Evolutionary conservation across 92 coral and sea anemone genomes (phyloP).

Genomic region (Bergia puertoricense): DNA sequence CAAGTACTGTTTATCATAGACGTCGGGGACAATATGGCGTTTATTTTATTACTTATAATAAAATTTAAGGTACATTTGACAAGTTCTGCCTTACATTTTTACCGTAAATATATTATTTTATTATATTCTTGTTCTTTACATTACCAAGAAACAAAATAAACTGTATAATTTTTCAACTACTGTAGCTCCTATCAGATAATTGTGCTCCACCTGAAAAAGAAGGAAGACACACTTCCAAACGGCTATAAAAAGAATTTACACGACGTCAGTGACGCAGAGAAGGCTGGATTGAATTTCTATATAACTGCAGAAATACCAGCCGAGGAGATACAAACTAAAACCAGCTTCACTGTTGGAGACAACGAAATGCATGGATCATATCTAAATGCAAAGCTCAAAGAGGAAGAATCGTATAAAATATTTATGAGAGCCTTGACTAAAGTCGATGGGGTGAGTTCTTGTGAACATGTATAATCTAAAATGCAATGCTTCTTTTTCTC

Average conservation of each 20-base stretch:
- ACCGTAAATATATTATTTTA: too few relatives aligned
- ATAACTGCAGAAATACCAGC: not conserved
- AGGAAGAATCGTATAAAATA: not conserved
- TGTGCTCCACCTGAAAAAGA: not conserved
- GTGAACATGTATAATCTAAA: too few relatives aligned
- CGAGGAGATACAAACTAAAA: not conserved
- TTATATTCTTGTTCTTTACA: not conserved
- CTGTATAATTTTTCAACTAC: not conserved
- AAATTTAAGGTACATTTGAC: too few relatives aligned
- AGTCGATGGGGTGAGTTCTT: not conserved
- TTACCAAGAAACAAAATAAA: too few relatives aligned
- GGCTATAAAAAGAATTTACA: not conserved
- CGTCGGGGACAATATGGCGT: too few relatives aligned
- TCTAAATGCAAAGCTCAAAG: not conserved
- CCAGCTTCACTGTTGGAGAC: not conserved
- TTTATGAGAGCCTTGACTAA: not conserved
- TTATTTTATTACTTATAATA: too few relatives aligned
- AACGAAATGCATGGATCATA: not conserved
- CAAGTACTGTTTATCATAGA: too few relatives aligned
- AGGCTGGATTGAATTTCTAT: not conserved
- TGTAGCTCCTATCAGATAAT: not conserved
- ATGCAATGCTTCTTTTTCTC: too few relatives aligned
- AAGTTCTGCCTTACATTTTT: too few relatives aligned
- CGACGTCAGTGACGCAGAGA: not conserved
- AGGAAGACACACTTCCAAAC: not conserved